Conservation (phyloP, 2,113 vertebrate species). For the Poicephalus meyeri region DNA sequence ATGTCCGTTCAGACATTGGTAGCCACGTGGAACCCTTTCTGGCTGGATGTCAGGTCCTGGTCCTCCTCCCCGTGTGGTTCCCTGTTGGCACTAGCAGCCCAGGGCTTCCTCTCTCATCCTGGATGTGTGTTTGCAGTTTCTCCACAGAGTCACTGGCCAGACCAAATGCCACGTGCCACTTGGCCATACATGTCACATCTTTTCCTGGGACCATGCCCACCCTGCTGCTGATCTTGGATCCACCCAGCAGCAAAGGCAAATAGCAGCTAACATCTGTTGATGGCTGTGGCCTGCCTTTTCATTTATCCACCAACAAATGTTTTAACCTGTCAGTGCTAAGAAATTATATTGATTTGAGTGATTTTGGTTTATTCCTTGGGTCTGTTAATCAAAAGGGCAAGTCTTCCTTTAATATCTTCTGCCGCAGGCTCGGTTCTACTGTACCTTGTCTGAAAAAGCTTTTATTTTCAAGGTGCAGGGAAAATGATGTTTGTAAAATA, state of each 20-base stretch:
- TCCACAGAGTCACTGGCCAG: not conserved
- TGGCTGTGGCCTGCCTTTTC: not conserved
- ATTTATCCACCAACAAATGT: not conserved
- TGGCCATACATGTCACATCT: not conserved
- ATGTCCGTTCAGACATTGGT: accelerated
- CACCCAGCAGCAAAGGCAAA: not conserved
- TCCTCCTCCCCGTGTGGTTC: not conserved
- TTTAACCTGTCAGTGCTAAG: not conserved
- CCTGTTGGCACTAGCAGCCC: not conserved
- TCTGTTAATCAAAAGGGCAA: slow-evolving; percentile 1
- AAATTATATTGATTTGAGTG: not conserved
- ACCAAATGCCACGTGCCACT: not conserved
- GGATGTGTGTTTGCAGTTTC: not conserved
- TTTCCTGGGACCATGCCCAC: not conserved
- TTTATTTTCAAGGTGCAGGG: slow-evolving; percentile 27
- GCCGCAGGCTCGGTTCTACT: accelerated
- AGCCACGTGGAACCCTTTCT: not conserved
- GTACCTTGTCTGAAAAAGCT: not conserved
- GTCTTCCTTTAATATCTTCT: not conserved
- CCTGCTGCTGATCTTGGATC: not conserved
- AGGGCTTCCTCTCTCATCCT: not conserved
- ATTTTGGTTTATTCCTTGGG: not conserved
- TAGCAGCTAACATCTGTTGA: not conserved
- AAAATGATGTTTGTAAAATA: slow-evolving; percentile 46
- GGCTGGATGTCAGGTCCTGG: not conserved